Percentiles rank a stretch among this genome's conserved stretches.
These are phyloP conservation scores for Tetragnatha montana DNA, from an alignment of 2,888 invertebrate species.

Conservation along the genomic window DNA sequence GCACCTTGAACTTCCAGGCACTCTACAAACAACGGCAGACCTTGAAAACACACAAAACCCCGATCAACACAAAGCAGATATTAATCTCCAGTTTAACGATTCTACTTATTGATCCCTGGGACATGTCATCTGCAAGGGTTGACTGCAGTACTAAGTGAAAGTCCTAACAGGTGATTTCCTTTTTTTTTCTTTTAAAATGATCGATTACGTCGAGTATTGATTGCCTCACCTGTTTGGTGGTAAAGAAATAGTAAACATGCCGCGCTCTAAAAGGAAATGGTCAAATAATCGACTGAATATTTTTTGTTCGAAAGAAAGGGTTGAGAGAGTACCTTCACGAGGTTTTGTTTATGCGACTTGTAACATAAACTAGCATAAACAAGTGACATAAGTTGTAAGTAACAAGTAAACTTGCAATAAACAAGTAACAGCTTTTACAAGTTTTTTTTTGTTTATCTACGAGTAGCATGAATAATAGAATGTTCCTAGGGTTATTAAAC, in stretches of 20 bases:
- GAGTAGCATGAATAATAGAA: too few relatives aligned
- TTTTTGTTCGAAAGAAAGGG: background rate
- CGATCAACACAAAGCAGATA: background rate
- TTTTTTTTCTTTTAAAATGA: background rate
- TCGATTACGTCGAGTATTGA: conserved; percentile 19
- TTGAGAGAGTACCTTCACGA: too few relatives aligned
- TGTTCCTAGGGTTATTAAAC: too few relatives aligned
- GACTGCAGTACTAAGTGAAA: background rate
- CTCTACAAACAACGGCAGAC: too few relatives aligned
- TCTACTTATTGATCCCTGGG: conserved; percentile 7
- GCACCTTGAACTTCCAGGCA: too few relatives aligned
- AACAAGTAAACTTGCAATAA: too few relatives aligned
- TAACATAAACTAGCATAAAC: too few relatives aligned
- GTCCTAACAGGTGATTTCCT: conserved; percentile 20
- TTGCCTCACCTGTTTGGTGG: background rate
- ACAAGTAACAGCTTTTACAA: too few relatives aligned
- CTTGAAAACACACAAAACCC: background rate
- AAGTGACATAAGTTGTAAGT: too few relatives aligned
- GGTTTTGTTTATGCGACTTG: too few relatives aligned
- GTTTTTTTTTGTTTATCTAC: too few relatives aligned
- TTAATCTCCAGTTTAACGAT: conserved; percentile 8
- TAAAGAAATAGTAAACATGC: background rate
- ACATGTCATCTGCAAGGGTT: background rate
- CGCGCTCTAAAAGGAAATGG: background rate
- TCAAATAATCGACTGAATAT: background rate